Conservation (phyloP, 2,113 vertebrate species). For the Dasyprocta punctata region DNA sequence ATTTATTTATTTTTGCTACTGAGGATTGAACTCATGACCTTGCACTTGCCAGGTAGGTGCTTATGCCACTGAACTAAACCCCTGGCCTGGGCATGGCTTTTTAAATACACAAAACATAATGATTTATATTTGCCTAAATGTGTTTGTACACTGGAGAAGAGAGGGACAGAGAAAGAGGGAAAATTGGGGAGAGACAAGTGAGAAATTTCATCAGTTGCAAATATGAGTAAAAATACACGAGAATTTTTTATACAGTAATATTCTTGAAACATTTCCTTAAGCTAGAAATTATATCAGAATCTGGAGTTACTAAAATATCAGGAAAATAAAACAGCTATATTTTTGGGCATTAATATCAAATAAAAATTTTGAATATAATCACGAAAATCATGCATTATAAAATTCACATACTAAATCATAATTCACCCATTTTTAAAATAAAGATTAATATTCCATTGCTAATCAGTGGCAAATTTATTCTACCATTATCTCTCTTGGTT, state of each 20-base stretch:
- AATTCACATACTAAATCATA: neutral
- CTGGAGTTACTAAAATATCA: neutral
- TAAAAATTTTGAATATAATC: constrained; percentile 21
- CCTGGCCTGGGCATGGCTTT: too few species aligned
- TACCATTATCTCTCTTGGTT: neutral
- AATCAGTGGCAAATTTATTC: neutral
- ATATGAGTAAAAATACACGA: neutral
- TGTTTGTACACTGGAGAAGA: neutral
- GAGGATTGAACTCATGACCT: too few species aligned
- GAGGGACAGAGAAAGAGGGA: neutral
- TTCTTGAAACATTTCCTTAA: neutral
- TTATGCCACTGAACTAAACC: too few species aligned
- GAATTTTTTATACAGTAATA: neutral
- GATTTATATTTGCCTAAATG: neutral
- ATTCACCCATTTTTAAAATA: neutral
- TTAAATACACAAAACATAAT: neutral
- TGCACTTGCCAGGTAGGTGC: too few species aligned
- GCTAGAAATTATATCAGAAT: neutral
- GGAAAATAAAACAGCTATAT: neutral
- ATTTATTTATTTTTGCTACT: too few species aligned
- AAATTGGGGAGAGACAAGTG: neutral
- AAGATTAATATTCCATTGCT: neutral
- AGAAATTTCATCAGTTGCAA: neutral
- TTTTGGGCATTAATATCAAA: neutral
- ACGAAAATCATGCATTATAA: neutral